Percentiles rank a stretch among this genome's conserved stretches.
phyloP scores from a whole-genome alignment of 2,113 vertebrate species.

The Rutilus rutilus region DNA sequence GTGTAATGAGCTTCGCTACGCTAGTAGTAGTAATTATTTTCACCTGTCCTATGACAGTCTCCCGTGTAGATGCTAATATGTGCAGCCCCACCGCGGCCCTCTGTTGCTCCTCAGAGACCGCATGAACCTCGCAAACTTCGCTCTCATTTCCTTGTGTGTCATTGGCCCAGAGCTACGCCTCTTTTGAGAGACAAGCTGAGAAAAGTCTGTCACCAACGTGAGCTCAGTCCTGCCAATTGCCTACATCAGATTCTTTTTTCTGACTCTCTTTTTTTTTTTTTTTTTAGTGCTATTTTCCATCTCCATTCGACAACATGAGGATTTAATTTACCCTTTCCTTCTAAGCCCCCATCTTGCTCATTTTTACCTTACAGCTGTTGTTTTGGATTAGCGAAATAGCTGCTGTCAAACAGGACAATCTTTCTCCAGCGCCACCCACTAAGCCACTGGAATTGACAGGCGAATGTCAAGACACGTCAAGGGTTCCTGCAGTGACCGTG shows the following conservation, averaged over 20 bases:
- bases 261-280: slow-evolving; percentile 2
- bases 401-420: slow-evolving; percentile 80
- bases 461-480: slow-evolving; percentile 67
- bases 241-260: slow-evolving; percentile 55
- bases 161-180: slow-evolving; percentile 49
- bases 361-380: slow-evolving; percentile 79
- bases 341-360: slow-evolving; percentile 55
- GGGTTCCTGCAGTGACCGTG: slow-evolving; percentile 49
- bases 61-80: slow-evolving; percentile 64
- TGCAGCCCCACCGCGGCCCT: slow-evolving; percentile 42
- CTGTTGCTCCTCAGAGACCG: slow-evolving; percentile 41
- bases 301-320: slow-evolving; percentile 66
- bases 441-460: slow-evolving; percentile 69
- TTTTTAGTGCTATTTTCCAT: slow-evolving; percentile 48
- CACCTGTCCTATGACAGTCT: slow-evolving; percentile 68
- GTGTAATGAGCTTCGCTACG: slow-evolving; percentile 70
- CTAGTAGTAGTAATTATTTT: slow-evolving; percentile 74
- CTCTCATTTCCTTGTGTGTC: slow-evolving; percentile 51
- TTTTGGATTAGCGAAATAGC: slow-evolving; percentile 83
- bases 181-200: slow-evolving; percentile 41
- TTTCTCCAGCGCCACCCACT: slow-evolving; percentile 78
- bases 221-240: slow-evolving; percentile 30
- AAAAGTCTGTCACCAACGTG: slow-evolving; percentile 32
- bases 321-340: slow-evolving; percentile 70
- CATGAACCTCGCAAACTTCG: slow-evolving; percentile 47